Evolutionary conservation across 2,113 vertebrate species (phyloP).

Genomic region (Psilopogon haemacephalus): DNA sequence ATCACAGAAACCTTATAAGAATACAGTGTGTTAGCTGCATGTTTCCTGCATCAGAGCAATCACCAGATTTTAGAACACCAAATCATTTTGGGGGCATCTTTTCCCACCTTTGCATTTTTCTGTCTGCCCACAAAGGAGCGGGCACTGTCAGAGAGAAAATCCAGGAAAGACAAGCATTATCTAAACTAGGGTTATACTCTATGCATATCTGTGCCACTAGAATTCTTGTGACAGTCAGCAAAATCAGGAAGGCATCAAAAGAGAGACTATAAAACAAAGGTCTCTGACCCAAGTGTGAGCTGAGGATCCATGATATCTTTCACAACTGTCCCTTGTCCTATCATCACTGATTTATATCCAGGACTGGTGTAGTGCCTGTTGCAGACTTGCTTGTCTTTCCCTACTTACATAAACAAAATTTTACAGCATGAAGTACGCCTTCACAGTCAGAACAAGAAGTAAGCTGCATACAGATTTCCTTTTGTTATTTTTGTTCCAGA

Average conservation of each 20-base stretch:
- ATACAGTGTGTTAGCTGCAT: fast-evolving
- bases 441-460: not conserved
- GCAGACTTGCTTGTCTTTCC: not conserved
- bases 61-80: not conserved
- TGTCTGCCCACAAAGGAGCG: not conserved
- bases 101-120: not conserved
- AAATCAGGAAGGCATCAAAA: not conserved
- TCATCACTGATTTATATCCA: not conserved
- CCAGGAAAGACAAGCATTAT: fast-evolving
- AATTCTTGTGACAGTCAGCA: not conserved
- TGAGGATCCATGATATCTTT: not conserved
- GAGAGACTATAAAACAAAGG: not conserved
- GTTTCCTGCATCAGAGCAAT: fast-evolving
- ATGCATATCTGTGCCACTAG: not conserved
- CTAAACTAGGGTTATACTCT: not conserved
- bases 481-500: not conserved
- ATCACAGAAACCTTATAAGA: not conserved
- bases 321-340: not conserved
- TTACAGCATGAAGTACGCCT: not conserved
- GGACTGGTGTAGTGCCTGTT: not conserved
- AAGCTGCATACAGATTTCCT: fast-evolving
- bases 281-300: not conserved
- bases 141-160: not conserved
- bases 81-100: not conserved
- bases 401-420: not conserved